Evolutionary conservation across 2,113 vertebrate genomes (phyloP).

Genomic region (Cyprinodon variegatus): DNA sequence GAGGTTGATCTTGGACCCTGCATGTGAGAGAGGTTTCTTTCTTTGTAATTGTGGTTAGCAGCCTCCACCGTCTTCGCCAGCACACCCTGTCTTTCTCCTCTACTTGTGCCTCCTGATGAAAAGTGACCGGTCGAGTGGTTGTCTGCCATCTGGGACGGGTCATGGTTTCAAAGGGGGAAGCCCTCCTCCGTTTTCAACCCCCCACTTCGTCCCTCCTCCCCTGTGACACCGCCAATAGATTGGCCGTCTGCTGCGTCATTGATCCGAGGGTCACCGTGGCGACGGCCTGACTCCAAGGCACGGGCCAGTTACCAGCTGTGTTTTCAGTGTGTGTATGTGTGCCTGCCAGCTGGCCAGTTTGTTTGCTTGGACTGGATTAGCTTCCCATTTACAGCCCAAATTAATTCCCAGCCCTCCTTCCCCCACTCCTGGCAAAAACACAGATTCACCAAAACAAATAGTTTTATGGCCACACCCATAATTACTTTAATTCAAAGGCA

Average conservation of each 20-base stretch:
- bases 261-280: conserved; percentile 72
- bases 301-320: conserved; percentile 73
- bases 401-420: conserved; percentile 54
- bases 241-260: conserved; percentile 66
- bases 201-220: not conserved
- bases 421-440: conserved; percentile 21
- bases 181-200: conserved; percentile 45
- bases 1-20: not conserved
- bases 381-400: conserved; percentile 73
- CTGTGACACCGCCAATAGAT: conserved; percentile 47
- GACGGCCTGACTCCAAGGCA: conserved; percentile 66
- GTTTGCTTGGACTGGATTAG: conserved; percentile 77
- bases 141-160: conserved; percentile 72
- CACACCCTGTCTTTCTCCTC: conserved; percentile 10
- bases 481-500: conserved; percentile 4
- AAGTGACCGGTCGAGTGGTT: conserved; percentile 57
- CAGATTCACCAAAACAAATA: conserved; percentile 24
- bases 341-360: conserved; percentile 77
- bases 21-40: not conserved
- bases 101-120: conserved; percentile 50
- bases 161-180: conserved; percentile 58
- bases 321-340: conserved; percentile 39
- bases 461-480: conserved; percentile 17
- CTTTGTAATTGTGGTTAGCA: conserved; percentile 3
- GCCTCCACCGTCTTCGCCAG: not conserved